These are phyloP conservation scores for Anomalospiza imberbis DNA, from an alignment of 2,797 vertebrate genomes.

Conservation along the genomic window DNA sequence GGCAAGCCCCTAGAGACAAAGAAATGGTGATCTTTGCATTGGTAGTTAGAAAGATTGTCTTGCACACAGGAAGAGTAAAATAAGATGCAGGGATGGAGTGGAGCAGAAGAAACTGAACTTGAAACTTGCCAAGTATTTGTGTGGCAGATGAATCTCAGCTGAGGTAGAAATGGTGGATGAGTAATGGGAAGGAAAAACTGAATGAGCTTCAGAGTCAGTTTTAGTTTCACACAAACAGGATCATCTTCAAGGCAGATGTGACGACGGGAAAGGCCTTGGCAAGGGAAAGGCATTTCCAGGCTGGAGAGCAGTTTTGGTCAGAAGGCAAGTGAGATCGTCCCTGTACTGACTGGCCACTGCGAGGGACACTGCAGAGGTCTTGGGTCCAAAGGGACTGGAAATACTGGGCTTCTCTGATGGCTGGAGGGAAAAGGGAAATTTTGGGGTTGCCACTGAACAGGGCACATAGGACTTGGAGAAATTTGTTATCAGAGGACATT, in stretches of 20 bases:
- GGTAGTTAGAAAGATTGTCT: neutral
- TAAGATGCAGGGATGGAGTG: neutral
- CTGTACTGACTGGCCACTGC: neutral
- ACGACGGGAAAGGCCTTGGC: neutral
- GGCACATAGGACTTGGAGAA: neutral
- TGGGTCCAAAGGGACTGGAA: neutral
- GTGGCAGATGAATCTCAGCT: conserved; percentile 39
- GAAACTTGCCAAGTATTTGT: conserved; percentile 4
- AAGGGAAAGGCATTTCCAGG: neutral
- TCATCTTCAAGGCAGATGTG: conserved; percentile 26
- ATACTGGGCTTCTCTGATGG: accelerated
- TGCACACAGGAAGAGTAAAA: neutral
- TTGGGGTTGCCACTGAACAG: neutral
- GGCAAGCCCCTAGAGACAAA: neutral
- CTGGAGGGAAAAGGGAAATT: neutral
- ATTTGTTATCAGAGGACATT: neutral
- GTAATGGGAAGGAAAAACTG: conserved; percentile 45
- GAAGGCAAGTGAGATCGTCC: neutral
- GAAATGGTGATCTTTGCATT: neutral
- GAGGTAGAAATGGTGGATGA: conserved; percentile 35
- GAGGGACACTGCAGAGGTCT: neutral
- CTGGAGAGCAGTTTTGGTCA: neutral
- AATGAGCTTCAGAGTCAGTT: neutral
- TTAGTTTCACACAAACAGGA: conserved; percentile 31
- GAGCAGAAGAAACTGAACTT: neutral